Base-by-base conservation (phyloP, 2,797 vertebrate genomes). In the Neopelma chrysocephalum region DNA sequence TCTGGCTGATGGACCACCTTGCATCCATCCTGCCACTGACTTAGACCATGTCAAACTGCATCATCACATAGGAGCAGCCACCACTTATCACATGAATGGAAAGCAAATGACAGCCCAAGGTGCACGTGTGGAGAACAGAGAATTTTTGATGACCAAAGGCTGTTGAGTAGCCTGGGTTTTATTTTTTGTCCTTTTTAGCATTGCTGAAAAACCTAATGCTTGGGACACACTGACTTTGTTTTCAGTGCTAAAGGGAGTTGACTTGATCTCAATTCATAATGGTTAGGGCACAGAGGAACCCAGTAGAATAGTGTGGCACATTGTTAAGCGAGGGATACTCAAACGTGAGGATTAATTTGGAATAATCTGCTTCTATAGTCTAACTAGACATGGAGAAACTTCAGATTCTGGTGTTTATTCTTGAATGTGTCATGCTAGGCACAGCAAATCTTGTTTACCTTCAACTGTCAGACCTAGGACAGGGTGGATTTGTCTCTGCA, bases 81-180 rank as follows among this genome's bases (percentile, higher is more conserved):
- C 38, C 45, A 40, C 26, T 23, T 60, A 12, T 25, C 32, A 36
- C 0, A 0, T 19, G 34, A 57, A 47, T 3, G 5, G 48, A 80
- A 70, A 80, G 21, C 18, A 61, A 82, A 64, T 2, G 19, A 42
- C 68, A 92, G 17, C n/a, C 15, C n/a, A 58, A 16, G 3, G 19
- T 48, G 4, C n/a, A 64, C 27, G 3, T 29, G 15, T 64, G 56
- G 66, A 89, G 61, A 68, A 4, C n/a, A 72, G 61, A 76, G 69
- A 25, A 6, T 34, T 82, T 86, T 76, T 1, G 0, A 40, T 56
- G n/a, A n/a, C 22, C 12, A 25, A 40, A 87, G 57, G 22, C 26
- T 75, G 19, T 36, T 56, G 75, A 70, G 8, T 15, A 82, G 58
- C 27, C n/a, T 54, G 29, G 22, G 22, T 16, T 72, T 27, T 18